These are phyloP conservation scores for Rutpela maculata DNA, from an alignment of 2,888 invertebrate genomes.

Conservation along the genomic window DNA sequence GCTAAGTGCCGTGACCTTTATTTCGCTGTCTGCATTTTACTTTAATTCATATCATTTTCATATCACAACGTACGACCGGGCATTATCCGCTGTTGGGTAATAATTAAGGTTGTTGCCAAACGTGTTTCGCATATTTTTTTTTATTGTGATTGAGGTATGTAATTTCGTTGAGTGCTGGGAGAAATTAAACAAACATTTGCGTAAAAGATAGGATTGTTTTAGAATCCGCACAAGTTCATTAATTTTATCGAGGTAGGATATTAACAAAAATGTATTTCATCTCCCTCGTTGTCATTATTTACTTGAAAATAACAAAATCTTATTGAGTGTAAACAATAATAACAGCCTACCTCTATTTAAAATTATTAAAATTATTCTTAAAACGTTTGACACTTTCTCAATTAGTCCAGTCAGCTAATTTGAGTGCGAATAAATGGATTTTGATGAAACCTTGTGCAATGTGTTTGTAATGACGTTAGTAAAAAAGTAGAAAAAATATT, in stretches of 20 bases:
- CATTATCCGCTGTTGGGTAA: slow-evolving; percentile 22
- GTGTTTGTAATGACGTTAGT: too few relatives aligned
- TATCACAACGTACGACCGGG: slow-evolving; percentile 9
- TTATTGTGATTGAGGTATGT: neutral
- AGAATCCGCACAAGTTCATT: neutral
- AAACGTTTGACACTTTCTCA: too few relatives aligned
- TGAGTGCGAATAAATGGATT: too few relatives aligned
- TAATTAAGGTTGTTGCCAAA: neutral
- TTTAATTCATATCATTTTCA: slow-evolving; percentile 23
- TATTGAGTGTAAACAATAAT: too few relatives aligned
- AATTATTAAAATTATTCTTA: too few relatives aligned
- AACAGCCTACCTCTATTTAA: too few relatives aligned
- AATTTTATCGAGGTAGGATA: neutral
- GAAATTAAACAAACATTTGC: neutral
- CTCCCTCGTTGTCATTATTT: neutral
- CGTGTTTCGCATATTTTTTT: neutral
- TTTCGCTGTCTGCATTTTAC: slow-evolving; percentile 22
- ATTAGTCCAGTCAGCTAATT: too few relatives aligned
- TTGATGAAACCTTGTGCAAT: too few relatives aligned
- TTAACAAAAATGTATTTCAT: neutral
- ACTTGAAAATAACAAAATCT: too few relatives aligned
- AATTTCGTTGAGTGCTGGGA: neutral
- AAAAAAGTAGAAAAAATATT: too few relatives aligned
- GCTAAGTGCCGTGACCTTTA: slow-evolving; percentile 27
- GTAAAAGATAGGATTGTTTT: neutral